A percentile compares a stretch with the other conserved stretches of the same genome.
Evolutionary conservation across 2,888 invertebrate genomes (phyloP).

Genomic region (Eristalinus sepulchralis): DNA sequence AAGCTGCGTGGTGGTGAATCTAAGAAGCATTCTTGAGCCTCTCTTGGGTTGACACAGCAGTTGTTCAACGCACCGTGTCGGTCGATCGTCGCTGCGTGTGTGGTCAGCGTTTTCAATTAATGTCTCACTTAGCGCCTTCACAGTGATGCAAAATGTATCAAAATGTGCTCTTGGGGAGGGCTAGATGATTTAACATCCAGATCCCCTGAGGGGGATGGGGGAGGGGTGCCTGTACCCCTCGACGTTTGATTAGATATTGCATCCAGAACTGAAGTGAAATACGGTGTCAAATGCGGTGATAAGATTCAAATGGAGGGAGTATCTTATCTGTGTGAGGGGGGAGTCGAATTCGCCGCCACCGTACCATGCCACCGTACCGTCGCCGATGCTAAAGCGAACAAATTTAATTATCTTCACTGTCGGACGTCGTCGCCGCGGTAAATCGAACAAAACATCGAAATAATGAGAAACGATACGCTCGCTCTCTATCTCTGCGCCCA

Average conservation of each 20-base stretch:
- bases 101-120: conserved; percentile 56
- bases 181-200: conserved; percentile 54
- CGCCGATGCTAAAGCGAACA: conserved; percentile 24
- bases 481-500: no score
- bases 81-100: no score
- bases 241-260: conserved; percentile 41
- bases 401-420: conserved; percentile 67
- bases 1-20: no score
- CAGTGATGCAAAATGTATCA: conserved; percentile 53
- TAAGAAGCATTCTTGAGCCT: no score
- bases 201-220: no score
- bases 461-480: neutral
- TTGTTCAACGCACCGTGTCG: no score
- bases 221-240: no score
- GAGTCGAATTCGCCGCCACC: neutral
- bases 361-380: neutral
- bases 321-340: conserved; percentile 11
- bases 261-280: neutral
- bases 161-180: conserved; percentile 5
- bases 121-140: conserved; percentile 56
- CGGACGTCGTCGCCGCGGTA: conserved; percentile 42
- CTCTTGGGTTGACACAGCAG: no score
- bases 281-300: conserved; percentile 50
- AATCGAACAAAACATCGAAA: conserved; percentile 2
- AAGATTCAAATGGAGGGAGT: conserved; percentile 22